phyloP scores from a whole-genome alignment of 2,113 vertebrate species.

The Benitochromis conjunctus region DNA sequence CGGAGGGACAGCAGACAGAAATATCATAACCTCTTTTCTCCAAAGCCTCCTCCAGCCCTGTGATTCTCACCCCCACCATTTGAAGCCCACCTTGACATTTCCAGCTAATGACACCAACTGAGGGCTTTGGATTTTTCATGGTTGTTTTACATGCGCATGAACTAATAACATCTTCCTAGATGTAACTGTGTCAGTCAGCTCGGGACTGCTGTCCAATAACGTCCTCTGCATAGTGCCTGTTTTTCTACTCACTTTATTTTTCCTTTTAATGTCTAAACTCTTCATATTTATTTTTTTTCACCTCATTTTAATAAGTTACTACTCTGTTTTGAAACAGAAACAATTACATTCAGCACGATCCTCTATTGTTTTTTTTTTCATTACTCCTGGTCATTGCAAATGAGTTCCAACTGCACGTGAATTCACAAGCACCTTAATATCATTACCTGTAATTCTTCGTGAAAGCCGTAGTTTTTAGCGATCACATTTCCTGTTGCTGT shows the following conservation, averaged over 20 bases:
- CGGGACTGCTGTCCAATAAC: background rate
- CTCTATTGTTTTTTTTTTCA: background rate
- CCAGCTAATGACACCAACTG: constrained; percentile 43
- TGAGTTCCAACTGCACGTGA: background rate
- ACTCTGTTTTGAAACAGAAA: background rate
- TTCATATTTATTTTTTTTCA: background rate
- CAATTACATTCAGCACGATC: background rate
- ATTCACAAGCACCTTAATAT: background rate
- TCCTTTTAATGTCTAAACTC: background rate
- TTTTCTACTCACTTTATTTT: background rate
- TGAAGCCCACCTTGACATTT: constrained; percentile 60
- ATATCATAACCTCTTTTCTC: constrained; percentile 10
- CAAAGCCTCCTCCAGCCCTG: background rate
- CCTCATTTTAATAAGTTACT: background rate
- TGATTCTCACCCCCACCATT: constrained; percentile 15
- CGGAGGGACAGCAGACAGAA: background rate
- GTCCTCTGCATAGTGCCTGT: background rate
- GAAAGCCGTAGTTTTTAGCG: background rate
- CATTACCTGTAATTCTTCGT: background rate
- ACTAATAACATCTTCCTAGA: constrained; percentile 30
- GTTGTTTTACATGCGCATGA: background rate
- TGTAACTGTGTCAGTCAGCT: constrained; percentile 3
- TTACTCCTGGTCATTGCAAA: background rate
- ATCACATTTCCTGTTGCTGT: background rate
- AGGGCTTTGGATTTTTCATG: background rate